A percentile compares a stretch with the other conserved stretches of the same genome.
phyloP scores from a whole-genome alignment of 2,888 invertebrate genomes.

The Eupithecia dodoneata region DNA sequence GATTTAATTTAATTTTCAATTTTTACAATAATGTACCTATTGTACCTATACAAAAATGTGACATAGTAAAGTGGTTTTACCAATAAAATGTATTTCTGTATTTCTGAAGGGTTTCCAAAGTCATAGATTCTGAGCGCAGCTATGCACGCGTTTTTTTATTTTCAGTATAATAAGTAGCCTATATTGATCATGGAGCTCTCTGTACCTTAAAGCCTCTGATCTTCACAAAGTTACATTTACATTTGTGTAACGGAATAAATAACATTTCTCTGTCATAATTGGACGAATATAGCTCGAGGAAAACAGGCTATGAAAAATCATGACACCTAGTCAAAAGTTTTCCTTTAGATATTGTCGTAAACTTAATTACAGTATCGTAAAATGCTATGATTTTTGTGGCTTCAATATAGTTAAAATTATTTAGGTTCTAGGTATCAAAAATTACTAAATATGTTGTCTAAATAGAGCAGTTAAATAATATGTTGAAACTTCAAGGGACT shows the following conservation, averaged over 20 bases:
- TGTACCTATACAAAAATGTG: no score
- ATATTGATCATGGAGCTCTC: background rate
- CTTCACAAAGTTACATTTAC: background rate
- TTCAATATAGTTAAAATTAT: background rate
- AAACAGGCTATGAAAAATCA: constrained; percentile 7
- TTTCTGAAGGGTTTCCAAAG: no score
- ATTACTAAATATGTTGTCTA: no score
- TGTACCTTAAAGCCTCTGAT: background rate
- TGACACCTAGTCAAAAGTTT: constrained; percentile 2
- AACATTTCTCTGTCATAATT: constrained; percentile 3
- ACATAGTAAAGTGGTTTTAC: no score
- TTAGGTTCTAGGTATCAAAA: background rate
- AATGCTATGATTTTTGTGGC: background rate
- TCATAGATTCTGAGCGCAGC: no score
- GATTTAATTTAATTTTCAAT: no score
- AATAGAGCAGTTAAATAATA: no score
- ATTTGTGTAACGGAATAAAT: background rate
- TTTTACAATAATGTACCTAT: no score
- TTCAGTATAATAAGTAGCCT: no score
- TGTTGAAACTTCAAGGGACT: no score
- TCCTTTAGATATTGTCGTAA: background rate
- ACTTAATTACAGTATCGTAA: constrained; percentile 1
- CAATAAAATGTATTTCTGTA: no score
- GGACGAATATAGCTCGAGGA: background rate
- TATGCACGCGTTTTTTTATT: no score